Conservation (phyloP, 2,888 invertebrate species). For the Acanthoscelides obtectus region DNA sequence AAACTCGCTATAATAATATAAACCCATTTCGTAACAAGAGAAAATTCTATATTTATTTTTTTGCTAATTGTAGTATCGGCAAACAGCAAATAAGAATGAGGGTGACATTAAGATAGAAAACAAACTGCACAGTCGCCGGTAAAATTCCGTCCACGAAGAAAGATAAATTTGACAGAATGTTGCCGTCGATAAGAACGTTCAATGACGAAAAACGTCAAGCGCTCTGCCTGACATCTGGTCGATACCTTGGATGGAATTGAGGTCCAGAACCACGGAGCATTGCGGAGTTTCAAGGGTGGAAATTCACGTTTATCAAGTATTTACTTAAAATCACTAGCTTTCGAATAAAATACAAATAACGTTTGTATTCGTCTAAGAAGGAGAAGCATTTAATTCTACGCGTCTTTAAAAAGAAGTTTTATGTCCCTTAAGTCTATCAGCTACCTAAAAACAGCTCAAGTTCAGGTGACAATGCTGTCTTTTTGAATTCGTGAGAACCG, state of each 20-base stretch:
- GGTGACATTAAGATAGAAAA: conserved; percentile 12
- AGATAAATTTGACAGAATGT: conserved; percentile 3
- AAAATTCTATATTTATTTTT: conserved; percentile 9
- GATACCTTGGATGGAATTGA: not conserved
- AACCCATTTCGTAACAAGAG: conserved; percentile 9
- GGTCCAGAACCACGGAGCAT: not conserved
- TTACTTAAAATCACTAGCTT: too few species aligned
- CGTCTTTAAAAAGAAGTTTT: too few species aligned
- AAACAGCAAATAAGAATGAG: conserved; percentile 22
- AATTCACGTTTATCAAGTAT: too few species aligned
- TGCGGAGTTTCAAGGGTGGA: not conserved
- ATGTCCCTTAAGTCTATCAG: too few species aligned
- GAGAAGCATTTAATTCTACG: too few species aligned
- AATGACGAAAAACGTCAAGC: conserved; percentile 11
- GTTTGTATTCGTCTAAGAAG: too few species aligned
- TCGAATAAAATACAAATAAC: too few species aligned
- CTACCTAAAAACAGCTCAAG: too few species aligned
- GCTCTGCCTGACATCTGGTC: conserved; percentile 8
- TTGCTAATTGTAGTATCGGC: conserved; percentile 20
- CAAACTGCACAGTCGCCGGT: conserved; percentile 5
- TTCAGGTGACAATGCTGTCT: too few species aligned
- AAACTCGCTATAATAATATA: conserved; percentile 24
- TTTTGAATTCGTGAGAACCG: too few species aligned
- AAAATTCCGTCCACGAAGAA: conserved; percentile 5
- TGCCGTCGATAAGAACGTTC: conserved; percentile 11